Base-by-base conservation (phyloP, 2,113 vertebrate genomes). In the Bufo gargarizans region DNA sequence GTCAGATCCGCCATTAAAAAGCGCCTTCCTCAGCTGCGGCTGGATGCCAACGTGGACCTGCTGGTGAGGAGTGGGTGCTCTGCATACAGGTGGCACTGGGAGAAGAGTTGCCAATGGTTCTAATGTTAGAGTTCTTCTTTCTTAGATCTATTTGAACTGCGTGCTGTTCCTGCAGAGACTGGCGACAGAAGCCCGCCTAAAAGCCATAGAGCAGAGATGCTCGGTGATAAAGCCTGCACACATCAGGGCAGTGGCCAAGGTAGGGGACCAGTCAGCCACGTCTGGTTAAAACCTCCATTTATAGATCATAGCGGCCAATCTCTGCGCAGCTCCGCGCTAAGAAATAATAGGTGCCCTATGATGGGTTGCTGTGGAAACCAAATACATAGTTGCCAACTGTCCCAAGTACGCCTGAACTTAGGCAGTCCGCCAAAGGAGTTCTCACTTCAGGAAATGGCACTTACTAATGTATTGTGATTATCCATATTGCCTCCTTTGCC, bases 121-220 rank as follows among this genome's bases (percentile, higher is more conserved):
- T 67, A 0, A 67, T 58, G 50, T 33, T 22, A 2, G 16, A 16
- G 12, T 47, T 81, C 19, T 81, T 50, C 69, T 55, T 76, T 8
- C 81, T 85, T 93, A 96, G 96, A 83, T 96, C n/a, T 93, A 95
- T 89, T 92, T 96, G 90, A 94, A 20, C 79, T 96, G 94, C 90
- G 91, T 96, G 69, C 74, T 96, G 2, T 96, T 96, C 91, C 88
- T 96, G 7, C 93, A 91, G 86, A 94, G 94, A 14, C 88, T 96
- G 82, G 94, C 94, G 80, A 93, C 95, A 90, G 96, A 96, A 91
- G 87, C 94, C 61, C 93, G 94, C 77, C 90, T 87, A 90, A 95
- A 93, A 55, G 95, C 95, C 86, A 93, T 93, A 89, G 93, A 91
- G 83, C 90, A 85, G 55, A 95, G 91, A 83, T 94, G 92, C 90